Conservation (phyloP, 2,113 vertebrate genomes). For the Caretta caretta region DNA sequence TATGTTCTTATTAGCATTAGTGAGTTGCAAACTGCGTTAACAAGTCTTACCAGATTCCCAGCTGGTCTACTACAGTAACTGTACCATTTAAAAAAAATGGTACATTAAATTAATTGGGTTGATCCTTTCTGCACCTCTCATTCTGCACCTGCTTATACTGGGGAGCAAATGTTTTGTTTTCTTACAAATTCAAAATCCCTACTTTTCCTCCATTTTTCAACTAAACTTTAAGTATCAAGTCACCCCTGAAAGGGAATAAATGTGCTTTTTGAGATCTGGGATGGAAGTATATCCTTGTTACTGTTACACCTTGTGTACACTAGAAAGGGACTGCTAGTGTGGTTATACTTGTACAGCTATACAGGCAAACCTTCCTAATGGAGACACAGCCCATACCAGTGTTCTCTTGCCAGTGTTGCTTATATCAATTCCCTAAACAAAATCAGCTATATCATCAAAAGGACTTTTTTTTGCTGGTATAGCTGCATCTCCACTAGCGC, state of each 20-base stretch:
- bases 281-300: neutral
- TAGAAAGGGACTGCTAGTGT: neutral
- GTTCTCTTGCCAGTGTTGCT: too few relatives aligned
- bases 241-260: neutral
- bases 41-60: neutral
- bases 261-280: neutral
- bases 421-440: accelerated
- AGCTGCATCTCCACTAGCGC: too few relatives aligned
- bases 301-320: accelerated
- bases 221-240: neutral
- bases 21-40: neutral
- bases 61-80: neutral
- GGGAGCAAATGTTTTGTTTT: neutral
- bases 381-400: too few relatives aligned
- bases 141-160: neutral
- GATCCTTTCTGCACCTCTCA: too few relatives aligned
- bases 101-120: too few relatives aligned
- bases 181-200: neutral
- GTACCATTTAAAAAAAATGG: neutral
- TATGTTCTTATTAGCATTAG: neutral
- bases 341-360: neutral
- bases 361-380: too few relatives aligned
- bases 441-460: neutral
- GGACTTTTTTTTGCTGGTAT: neutral
- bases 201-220: neutral